These are phyloP conservation scores for Ips typographus DNA, from an alignment of 1,140 invertebrate species.

Conservation along the genomic window DNA sequence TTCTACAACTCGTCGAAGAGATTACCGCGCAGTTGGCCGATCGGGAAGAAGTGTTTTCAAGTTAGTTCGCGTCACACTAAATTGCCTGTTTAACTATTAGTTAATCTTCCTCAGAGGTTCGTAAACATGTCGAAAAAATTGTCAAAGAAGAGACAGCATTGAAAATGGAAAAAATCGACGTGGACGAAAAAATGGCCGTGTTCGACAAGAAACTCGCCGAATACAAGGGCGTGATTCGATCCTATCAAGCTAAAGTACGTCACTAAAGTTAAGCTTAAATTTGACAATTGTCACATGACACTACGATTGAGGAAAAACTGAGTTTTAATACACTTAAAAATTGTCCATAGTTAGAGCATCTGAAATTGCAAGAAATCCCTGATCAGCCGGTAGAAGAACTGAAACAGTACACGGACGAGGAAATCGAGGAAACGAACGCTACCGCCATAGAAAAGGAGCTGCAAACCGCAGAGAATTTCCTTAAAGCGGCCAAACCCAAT, in stretches of 20 bases:
- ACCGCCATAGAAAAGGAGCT: conserved; percentile 67
- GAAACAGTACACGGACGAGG: conserved; percentile 64
- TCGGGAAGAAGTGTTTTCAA: conserved; percentile 56
- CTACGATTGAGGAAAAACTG: conserved; percentile 14
- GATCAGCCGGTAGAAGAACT: conserved; percentile 57
- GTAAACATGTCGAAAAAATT: conserved; percentile 59
- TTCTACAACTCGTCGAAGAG: conserved; percentile 58
- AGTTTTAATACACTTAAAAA: too few species aligned
- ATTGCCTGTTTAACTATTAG: conserved; percentile 4
- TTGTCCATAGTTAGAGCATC: conserved; percentile 52
- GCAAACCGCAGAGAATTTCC: conserved; percentile 64
- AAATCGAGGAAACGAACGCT: conserved; percentile 63
- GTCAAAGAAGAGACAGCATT: conserved; percentile 66
- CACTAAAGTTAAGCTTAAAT: background rate
- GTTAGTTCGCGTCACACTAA: background rate
- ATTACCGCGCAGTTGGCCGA: conserved; percentile 54
- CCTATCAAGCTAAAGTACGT: background rate
- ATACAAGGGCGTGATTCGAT: conserved; percentile 50
- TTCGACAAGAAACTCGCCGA: conserved; percentile 67
- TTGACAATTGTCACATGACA: background rate
- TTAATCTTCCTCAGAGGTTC: conserved; percentile 31
- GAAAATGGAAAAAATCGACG: conserved; percentile 70
- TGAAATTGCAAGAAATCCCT: conserved; percentile 73
- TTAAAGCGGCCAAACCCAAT: conserved; percentile 75
- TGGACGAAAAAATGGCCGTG: conserved; percentile 74